These are phyloP conservation scores for Chymomyza amoena DNA, from an alignment of 2,888 invertebrate genomes.

Conservation along the genomic window DNA sequence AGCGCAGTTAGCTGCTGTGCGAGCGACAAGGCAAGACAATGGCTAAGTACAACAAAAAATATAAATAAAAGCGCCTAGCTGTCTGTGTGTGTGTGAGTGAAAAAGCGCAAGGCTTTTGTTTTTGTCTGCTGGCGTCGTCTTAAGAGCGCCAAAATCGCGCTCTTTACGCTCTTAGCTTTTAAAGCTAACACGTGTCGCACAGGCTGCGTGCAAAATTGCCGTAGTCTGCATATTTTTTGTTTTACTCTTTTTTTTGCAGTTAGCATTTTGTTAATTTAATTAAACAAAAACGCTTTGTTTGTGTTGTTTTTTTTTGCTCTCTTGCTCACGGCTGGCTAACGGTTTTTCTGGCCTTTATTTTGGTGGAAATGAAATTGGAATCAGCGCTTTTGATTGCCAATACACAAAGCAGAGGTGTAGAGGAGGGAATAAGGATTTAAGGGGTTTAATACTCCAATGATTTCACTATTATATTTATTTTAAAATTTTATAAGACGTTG, in stretches of 20 bases:
- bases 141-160: slow-evolving; percentile 40
- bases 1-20: not conserved
- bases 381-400: slow-evolving; percentile 52
- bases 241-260: slow-evolving; percentile 37
- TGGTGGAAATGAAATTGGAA: slow-evolving; percentile 56
- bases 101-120: not conserved
- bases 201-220: not conserved
- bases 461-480: not conserved
- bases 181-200: slow-evolving; percentile 46
- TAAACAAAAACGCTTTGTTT: slow-evolving; percentile 70
- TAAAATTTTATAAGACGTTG: no score
- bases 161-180: slow-evolving; percentile 34
- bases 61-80: not conserved
- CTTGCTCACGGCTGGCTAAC: slow-evolving; percentile 10
- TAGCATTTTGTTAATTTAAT: slow-evolving; percentile 69
- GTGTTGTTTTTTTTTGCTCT: slow-evolving; percentile 50
- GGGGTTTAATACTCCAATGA: no score
- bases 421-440: no score
- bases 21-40: slow-evolving; percentile 28
- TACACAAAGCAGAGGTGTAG: not conserved
- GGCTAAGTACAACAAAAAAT: slow-evolving; percentile 34
- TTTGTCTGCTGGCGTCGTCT: slow-evolving; percentile 22
- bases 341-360: slow-evolving; percentile 26
- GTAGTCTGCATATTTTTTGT: not conserved
- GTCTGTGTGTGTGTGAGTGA: slow-evolving; percentile 14